A percentile compares a stretch with the other conserved stretches of the same genome.
These are phyloP conservation scores for Andrena bicolor DNA, from an alignment of 2,888 invertebrate species.

Conservation along the genomic window DNA sequence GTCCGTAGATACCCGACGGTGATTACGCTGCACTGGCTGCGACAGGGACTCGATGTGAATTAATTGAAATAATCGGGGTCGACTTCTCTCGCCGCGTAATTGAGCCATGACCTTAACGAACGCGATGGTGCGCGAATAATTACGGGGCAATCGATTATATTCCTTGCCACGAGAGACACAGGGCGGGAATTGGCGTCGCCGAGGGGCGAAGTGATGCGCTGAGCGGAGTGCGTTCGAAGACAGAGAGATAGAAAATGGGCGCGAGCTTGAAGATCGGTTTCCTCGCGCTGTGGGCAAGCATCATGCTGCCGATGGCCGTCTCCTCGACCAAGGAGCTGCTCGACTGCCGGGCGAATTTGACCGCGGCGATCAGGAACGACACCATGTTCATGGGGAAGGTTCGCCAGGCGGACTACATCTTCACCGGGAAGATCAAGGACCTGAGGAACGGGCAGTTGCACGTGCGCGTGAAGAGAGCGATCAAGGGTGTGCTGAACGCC, in stretches of 20 bases:
- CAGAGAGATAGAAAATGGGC: constrained; percentile 19
- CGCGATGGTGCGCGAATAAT: constrained; percentile 46
- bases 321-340: constrained; percentile 80
- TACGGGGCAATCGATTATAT: constrained; percentile 25
- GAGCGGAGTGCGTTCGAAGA: too few species aligned
- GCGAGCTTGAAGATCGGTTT: constrained; percentile 44
- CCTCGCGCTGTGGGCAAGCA: constrained; percentile 60
- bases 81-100: constrained; percentile 7
- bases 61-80: constrained; percentile 43
- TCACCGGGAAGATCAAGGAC: constrained; percentile 83
- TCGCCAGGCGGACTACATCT: constrained; percentile 80
- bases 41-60: constrained; percentile 27
- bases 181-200: neutral
- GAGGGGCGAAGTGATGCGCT: neutral
- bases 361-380: constrained; percentile 79
- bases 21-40: constrained; percentile 21
- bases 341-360: constrained; percentile 81
- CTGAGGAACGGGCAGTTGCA: constrained; percentile 72
- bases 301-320: constrained; percentile 55
- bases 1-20: constrained; percentile 14
- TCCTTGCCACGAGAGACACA: neutral
- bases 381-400: constrained; percentile 78
- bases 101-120: constrained; percentile 22
- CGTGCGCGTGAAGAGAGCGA: constrained; percentile 81
- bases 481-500: constrained; percentile 79